A percentile compares a stretch with the other conserved stretches of the same genome.
Evolutionary conservation across 2,113 vertebrate genomes (phyloP).

Genomic region (Tauraco erythrolophus): DNA sequence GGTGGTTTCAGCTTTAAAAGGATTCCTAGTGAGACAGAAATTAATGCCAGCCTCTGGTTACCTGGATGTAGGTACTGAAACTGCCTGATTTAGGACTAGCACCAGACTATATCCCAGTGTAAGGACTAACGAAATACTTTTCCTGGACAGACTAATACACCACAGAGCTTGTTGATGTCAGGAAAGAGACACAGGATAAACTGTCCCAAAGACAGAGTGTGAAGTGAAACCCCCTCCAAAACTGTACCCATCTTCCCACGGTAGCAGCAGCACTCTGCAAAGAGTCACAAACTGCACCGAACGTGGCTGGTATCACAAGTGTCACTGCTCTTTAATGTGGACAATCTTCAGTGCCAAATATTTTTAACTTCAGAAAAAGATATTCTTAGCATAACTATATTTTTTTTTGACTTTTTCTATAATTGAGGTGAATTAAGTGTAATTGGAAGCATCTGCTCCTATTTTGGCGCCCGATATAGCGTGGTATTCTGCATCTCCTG

Average conservation of each 20-base stretch:
- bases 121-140: not conserved
- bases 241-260: rapidly evolving
- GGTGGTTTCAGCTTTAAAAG: not conserved
- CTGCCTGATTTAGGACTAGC: not conserved
- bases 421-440: slow-evolving; percentile 52
- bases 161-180: not conserved
- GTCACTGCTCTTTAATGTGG: rapidly evolving
- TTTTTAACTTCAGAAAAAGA: not conserved
- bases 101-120: not conserved
- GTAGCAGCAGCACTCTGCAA: not conserved
- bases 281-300: not conserved
- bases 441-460: slow-evolving; percentile 41
- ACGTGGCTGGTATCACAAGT: not conserved
- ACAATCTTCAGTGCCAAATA: not conserved
- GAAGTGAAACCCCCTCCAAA: not conserved
- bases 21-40: not conserved
- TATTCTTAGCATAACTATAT: not conserved
- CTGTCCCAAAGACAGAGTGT: rapidly evolving
- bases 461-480: not conserved
- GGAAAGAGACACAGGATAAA: not conserved
- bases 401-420: not conserved
- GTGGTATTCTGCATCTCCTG: slow-evolving; percentile 16
- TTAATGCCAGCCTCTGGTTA: not conserved
- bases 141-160: rapidly evolving
- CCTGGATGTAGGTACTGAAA: not conserved